Conservation (phyloP, 2,113 vertebrate species). For the Mirounga angustirostris region DNA sequence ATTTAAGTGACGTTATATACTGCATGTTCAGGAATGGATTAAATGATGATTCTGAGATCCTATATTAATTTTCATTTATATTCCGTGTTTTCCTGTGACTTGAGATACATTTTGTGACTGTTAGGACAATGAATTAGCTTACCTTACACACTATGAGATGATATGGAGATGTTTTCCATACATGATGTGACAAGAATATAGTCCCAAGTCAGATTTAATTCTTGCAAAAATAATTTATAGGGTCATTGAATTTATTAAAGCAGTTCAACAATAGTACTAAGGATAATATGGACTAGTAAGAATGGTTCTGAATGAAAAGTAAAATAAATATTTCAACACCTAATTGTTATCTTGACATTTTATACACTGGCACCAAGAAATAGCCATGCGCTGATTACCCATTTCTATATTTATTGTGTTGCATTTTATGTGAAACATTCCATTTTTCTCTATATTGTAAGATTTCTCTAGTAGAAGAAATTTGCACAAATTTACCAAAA, state of each 20-base stretch:
- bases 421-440: background rate
- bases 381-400: rapidly evolving
- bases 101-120: background rate
- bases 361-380: background rate
- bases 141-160: background rate
- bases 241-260: background rate
- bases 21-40: background rate
- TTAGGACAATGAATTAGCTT: background rate
- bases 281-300: background rate
- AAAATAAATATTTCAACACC: background rate
- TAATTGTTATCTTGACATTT: background rate
- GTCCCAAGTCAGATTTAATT: background rate
- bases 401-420: background rate
- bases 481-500: background rate
- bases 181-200: background rate
- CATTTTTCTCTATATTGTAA: background rate
- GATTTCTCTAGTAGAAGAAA: background rate
- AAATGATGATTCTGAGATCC: background rate
- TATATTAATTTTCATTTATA: background rate
- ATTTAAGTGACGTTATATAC: background rate
- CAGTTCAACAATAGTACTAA: background rate
- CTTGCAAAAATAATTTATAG: background rate
- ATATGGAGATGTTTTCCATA: background rate
- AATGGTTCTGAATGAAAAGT: background rate
- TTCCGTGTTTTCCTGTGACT: background rate